Conservation (phyloP, 2,888 invertebrate genomes). For the Orchesellides sinensis region DNA sequence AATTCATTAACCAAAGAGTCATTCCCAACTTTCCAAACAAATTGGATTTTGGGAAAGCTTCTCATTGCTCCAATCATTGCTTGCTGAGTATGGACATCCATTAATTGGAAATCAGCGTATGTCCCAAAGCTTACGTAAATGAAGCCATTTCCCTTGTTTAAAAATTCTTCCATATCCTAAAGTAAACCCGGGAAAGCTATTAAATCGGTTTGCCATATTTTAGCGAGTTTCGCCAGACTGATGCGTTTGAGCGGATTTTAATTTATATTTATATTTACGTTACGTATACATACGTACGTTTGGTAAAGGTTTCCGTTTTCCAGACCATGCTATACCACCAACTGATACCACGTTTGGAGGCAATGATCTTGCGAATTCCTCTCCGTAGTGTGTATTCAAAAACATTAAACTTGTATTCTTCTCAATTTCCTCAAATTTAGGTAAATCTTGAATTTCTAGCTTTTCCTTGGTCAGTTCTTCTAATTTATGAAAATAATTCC, state of each 20-base stretch:
- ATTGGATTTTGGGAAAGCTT: conserved; percentile 30
- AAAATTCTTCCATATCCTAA: conserved; percentile 34
- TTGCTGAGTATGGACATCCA: conserved; percentile 14
- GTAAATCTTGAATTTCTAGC: conserved; percentile 5
- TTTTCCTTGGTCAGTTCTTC: conserved; percentile 1
- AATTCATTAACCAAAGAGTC: conserved; percentile 18
- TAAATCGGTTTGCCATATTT: too few species aligned
- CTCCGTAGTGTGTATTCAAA: conserved; percentile 15
- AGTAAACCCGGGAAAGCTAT: too few species aligned
- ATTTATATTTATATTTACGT: not conserved
- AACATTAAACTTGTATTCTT: conserved; percentile 19
- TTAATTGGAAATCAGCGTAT: conserved; percentile 29
- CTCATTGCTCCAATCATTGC: conserved; percentile 19
- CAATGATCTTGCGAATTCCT: conserved; percentile 33
- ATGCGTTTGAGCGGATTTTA: not conserved
- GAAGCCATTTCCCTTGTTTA: conserved; percentile 24
- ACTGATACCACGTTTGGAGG: conserved; percentile 21
- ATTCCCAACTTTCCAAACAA: conserved; percentile 47
- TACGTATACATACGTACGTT: too few species aligned
- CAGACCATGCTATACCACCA: conserved; percentile 30
- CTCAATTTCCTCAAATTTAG: conserved; percentile 26
- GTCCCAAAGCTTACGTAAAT: conserved; percentile 47
- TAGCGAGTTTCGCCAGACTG: not conserved
- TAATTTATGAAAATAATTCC: conserved; percentile 22
- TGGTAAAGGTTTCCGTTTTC: conserved; percentile 33